Conservation (phyloP, 2,888 invertebrate genomes). For the Allygus modestus region DNA sequence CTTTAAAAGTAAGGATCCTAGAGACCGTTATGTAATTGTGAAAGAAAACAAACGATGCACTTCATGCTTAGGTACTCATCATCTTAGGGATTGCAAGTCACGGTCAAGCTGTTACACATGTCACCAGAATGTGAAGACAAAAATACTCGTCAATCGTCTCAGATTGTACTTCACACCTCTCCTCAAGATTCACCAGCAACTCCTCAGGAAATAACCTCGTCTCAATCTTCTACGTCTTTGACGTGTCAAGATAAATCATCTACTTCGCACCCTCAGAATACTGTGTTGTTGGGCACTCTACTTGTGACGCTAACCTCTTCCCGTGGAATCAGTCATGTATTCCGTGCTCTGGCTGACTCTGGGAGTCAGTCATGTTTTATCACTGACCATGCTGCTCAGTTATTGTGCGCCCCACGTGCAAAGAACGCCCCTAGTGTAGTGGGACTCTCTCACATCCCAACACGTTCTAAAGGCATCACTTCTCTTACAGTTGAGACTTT, state of each 20-base stretch:
- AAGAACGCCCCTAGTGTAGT: slow-evolving; percentile 22
- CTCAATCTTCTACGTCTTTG: not conserved
- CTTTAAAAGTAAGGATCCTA: slow-evolving; percentile 22
- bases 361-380: slow-evolving; percentile 45
- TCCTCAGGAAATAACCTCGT: not conserved
- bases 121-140: not conserved
- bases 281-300: slow-evolving; percentile 36
- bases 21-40: not conserved
- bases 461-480: slow-evolving; percentile 21
- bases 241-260: not conserved
- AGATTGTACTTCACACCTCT: not conserved
- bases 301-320: not conserved
- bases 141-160: not conserved
- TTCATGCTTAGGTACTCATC: not conserved
- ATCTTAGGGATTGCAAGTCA: not conserved
- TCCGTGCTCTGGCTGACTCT: slow-evolving; percentile 55
- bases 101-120: slow-evolving; percentile 5
- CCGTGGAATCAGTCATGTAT: slow-evolving; percentile 46
- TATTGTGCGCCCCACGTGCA: slow-evolving; percentile 19
- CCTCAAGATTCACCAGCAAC: not conserved
- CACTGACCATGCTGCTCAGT: slow-evolving; percentile 45
- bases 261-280: not conserved
- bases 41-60: slow-evolving; percentile 10
- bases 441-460: slow-evolving; percentile 37
- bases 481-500: not conserved